These are phyloP conservation scores for Chirona hameri DNA, from an alignment of 2,888 invertebrate species.

Conservation along the genomic window DNA sequence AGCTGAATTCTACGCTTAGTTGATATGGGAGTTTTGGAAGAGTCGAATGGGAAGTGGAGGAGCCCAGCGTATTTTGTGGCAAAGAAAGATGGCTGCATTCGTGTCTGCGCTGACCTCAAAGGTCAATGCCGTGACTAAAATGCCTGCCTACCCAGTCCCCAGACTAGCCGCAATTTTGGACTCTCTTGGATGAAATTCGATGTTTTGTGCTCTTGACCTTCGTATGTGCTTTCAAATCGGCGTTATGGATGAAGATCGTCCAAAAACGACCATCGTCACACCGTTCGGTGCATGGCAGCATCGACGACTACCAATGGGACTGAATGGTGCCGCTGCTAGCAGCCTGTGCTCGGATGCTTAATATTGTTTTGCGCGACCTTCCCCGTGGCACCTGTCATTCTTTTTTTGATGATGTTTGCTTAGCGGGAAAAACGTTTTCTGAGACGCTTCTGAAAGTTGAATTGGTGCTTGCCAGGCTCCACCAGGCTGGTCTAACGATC, in stretches of 20 bases:
- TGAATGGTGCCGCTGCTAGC: not conserved
- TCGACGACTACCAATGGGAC: not conserved
- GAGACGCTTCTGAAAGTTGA: not conserved
- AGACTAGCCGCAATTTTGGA: not conserved
- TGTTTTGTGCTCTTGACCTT: not conserved
- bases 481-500: not conserved
- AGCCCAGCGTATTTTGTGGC: not conserved
- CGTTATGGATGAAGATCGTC: not conserved
- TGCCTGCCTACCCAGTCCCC: not conserved
- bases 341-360: not conserved
- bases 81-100: not conserved
- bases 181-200: not conserved
- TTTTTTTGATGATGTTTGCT: not conserved
- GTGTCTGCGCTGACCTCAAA: not conserved
- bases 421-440: not conserved
- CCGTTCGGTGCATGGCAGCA: not conserved
- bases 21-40: not conserved
- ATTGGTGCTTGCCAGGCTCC: not conserved
- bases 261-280: not conserved
- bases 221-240: not conserved
- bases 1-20: not conserved
- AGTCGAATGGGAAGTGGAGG: not conserved
- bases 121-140: not conserved
- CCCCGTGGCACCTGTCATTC: not conserved
- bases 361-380: not conserved